Evolutionary conservation across 2,797 vertebrate genomes (phyloP).

Genomic region (Pseudochirops corinnae): DNA sequence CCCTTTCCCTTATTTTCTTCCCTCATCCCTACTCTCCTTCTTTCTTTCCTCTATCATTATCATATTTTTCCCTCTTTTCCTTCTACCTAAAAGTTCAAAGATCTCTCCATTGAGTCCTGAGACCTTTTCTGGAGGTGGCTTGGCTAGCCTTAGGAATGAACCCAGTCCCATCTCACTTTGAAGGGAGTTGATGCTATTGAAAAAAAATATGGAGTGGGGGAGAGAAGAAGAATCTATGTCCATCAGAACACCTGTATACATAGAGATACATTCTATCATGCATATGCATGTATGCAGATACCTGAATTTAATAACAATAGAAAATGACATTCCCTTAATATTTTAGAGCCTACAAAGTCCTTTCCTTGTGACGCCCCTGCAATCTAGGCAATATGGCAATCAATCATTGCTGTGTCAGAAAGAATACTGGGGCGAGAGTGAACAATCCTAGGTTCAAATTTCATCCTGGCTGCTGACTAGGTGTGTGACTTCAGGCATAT

Average conservation of each 20-base stretch:
- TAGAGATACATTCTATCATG: neutral
- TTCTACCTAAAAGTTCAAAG: neutral
- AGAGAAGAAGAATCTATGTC: neutral
- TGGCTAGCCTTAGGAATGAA: neutral
- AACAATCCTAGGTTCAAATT: neutral
- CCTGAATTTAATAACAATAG: neutral
- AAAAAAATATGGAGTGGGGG: neutral
- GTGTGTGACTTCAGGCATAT: neutral
- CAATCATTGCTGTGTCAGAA: neutral
- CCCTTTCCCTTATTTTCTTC: neutral
- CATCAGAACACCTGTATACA: neutral
- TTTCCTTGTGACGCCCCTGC: neutral
- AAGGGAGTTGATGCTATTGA: constrained; percentile 38
- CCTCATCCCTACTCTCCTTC: neutral
- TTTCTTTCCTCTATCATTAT: neutral
- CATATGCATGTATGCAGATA: neutral
- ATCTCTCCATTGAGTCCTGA: neutral
- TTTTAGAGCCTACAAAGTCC: neutral
- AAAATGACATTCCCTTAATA: neutral
- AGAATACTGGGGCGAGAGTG: neutral
- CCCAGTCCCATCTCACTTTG: constrained; percentile 32
- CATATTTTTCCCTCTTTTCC: neutral
- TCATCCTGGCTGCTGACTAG: neutral
- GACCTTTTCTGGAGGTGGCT: neutral
- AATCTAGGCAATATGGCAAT: neutral